phyloP scores from a whole-genome alignment of 2,113 vertebrate species.

The Galeopterus variegatus region DNA sequence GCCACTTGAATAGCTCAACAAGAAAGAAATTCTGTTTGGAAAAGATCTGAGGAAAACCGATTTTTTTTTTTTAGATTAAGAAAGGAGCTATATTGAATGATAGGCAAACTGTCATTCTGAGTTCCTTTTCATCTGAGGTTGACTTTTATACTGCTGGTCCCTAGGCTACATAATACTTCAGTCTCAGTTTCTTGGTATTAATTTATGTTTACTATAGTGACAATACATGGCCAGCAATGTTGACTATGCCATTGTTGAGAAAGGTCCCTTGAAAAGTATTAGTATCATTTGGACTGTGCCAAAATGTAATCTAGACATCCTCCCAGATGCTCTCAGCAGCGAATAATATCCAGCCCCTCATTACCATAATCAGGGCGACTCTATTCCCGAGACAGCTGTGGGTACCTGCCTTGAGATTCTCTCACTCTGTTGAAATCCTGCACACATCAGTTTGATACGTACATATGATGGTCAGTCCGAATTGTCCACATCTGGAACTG shows the following conservation, averaged over 20 bases:
- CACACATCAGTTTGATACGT: conserved; percentile 83
- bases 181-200: conserved; percentile 70
- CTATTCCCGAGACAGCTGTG: conserved; percentile 84
- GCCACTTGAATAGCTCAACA: conserved; percentile 53
- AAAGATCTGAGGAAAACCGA: conserved; percentile 31
- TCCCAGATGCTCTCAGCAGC: conserved; percentile 84
- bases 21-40: conserved; percentile 50
- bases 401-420: conserved; percentile 82
- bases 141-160: conserved; percentile 49
- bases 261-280: conserved; percentile 64
- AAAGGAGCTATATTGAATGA: neutral
- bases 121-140: conserved; percentile 49
- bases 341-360: conserved; percentile 88
- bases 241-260: conserved; percentile 33
- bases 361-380: conserved; percentile 87
- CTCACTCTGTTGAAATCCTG: conserved; percentile 85
- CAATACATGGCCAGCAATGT: neutral
- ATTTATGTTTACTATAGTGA: conserved; percentile 72
- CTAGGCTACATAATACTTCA: conserved; percentile 28
- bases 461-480: conserved; percentile 86
- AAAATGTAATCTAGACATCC: conserved; percentile 84
- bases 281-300: conserved; percentile 49
- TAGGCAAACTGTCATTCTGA: neutral
- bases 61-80: conserved; percentile 68
- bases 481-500: conserved; percentile 84